phyloP scores from a whole-genome alignment of 1,140 invertebrate genomes.

The Antheraea pernyi region DNA sequence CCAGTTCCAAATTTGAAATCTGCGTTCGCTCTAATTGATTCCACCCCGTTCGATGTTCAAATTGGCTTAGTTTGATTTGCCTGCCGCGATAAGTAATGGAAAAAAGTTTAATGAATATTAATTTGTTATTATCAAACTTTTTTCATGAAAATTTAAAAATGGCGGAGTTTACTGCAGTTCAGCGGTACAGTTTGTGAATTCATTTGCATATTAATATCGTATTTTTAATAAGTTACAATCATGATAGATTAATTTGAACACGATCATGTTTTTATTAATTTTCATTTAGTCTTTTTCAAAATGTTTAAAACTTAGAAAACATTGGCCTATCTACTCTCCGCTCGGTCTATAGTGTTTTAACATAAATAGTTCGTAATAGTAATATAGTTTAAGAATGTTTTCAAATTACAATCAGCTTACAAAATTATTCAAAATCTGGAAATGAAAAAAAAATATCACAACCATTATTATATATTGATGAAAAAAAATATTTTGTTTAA shows the following conservation, averaged over 20 bases:
- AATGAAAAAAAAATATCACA: too few relatives aligned
- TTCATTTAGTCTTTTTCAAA: too few relatives aligned
- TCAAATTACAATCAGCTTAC: too few relatives aligned
- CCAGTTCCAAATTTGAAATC: conserved; percentile 52
- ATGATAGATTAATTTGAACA: not conserved
- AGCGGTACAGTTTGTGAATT: not conserved
- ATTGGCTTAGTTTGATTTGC: not conserved
- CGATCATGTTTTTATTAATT: too few relatives aligned
- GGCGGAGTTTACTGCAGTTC: not conserved
- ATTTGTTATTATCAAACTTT: not conserved
- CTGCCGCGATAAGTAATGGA: not conserved
- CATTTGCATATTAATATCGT: not conserved
- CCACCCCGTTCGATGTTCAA: conserved; percentile 24
- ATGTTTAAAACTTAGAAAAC: too few relatives aligned
- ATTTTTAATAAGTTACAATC: not conserved
- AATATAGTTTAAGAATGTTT: too few relatives aligned
- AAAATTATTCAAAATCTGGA: too few relatives aligned
- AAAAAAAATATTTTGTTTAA: too few relatives aligned
- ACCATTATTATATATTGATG: too few relatives aligned
- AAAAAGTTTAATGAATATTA: conserved; percentile 4
- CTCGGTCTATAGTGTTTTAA: too few relatives aligned
- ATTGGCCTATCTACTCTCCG: too few relatives aligned
- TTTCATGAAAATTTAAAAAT: not conserved
- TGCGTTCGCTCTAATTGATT: conserved; percentile 61
- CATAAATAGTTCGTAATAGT: too few relatives aligned